Base-by-base conservation (phyloP, 2,888 invertebrate species). In the Pachydiplax longipennis region DNA sequence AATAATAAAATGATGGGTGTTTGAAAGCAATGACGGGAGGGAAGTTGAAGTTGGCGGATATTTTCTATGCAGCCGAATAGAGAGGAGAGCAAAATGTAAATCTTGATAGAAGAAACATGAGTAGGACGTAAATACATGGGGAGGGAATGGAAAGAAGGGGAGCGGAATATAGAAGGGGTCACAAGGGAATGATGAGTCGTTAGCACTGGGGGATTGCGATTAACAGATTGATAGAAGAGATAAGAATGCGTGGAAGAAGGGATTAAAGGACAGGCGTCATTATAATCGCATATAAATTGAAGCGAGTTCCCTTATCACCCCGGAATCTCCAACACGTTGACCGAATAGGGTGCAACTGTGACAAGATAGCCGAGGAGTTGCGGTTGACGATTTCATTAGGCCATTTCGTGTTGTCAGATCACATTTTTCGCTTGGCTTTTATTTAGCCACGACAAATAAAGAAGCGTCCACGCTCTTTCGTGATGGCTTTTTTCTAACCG, bases 281-380 rank as follows among this genome's bases (percentile, higher is more conserved):
- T 73, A 73, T 73, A 73, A 73, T 73, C 73, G 73, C 73, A 73
- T 73, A 73, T 73, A 73, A 73, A 73, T 73, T 73, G 73, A 73
- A 13, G 73, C 15, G 61, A 61, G 61, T 10, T 18, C 31, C 13
- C 31, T 73, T 73, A 73, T 73, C 73, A 31, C 0, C n/a, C n/a
- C 6, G n/a, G 12, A 10, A 73, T 73, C 73, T 73, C 25, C 22
- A 2, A 31, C 73, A 31, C 31, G n/a, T 73, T 13, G 73, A 31
- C 73, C 73, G 31, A 73, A 73, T 22, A 73, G 73, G 73, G 73
- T 31, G 73, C 73, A 31, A 25, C 73, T 31, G 31, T 73, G 25
- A 73, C 25, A 13, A 13, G 73, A 31, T 25, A 73, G 13, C 25
- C 73, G 5, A 25, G 22, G 31, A 31, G n/a, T 22, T 73, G 73